Conservation (phyloP, 2,113 vertebrate genomes). For the Atrichornis clamosus region DNA sequence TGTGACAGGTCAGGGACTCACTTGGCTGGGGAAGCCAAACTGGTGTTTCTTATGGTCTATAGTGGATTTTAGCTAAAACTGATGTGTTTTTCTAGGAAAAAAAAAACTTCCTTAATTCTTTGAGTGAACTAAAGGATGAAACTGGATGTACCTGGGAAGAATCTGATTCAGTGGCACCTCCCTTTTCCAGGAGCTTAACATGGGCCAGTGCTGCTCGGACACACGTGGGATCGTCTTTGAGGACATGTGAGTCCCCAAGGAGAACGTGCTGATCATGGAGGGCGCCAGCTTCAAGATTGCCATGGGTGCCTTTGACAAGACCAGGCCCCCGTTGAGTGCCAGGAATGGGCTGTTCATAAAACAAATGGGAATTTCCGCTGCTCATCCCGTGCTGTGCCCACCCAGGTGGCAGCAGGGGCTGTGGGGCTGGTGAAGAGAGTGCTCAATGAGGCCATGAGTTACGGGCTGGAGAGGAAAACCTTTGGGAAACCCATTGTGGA, state of each 20-base stretch:
- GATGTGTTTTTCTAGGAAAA: background rate
- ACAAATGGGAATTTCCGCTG: background rate
- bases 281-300: conserved; percentile 93
- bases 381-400: background rate
- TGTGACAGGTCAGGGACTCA: background rate
- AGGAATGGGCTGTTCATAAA: background rate
- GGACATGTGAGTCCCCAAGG: conserved; percentile 86
- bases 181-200: conserved; percentile 84
- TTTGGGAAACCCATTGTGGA: conserved; percentile 84
- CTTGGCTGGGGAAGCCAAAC: background rate
- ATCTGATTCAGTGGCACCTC: background rate
- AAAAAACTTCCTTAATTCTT: background rate
- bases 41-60: background rate
- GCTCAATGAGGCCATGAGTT: conserved; percentile 87
- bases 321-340: conserved; percentile 82
- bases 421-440: conserved; percentile 88
- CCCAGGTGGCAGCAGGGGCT: conserved; percentile 88
- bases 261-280: conserved; percentile 86
- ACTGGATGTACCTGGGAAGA: background rate
- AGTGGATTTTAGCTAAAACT: background rate
- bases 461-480: conserved; percentile 89
- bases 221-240: conserved; percentile 91
- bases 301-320: conserved; percentile 94
- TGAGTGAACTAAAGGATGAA: background rate
- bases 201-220: conserved; percentile 93